Evolutionary conservation across 2,888 invertebrate species (phyloP).

Genomic region (Eristalinus aeneus): DNA sequence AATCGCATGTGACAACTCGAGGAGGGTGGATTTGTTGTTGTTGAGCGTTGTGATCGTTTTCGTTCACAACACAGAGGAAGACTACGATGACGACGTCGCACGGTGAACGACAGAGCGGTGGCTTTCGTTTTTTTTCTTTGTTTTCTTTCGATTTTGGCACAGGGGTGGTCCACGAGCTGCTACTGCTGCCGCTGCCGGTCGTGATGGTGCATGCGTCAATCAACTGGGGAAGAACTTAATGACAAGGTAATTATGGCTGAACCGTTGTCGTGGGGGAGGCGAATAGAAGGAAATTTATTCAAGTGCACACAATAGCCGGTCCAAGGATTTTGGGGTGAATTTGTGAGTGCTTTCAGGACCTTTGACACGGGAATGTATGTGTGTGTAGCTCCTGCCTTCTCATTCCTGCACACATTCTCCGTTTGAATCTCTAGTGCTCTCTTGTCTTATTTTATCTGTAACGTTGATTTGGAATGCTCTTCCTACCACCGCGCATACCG

Average conservation of each 20-base stretch:
- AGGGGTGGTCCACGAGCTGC: not conserved
- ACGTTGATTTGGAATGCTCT: constrained; percentile 65
- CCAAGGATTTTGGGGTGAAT: constrained; percentile 23
- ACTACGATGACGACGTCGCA: not conserved
- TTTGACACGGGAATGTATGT: constrained; percentile 13
- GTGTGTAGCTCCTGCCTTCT: not conserved
- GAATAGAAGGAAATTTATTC: constrained; percentile 46
- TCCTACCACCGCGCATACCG: not conserved
- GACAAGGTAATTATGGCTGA: constrained; percentile 67
- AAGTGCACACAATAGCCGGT: constrained; percentile 59
- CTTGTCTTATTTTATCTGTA: constrained; percentile 68
- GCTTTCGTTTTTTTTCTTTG: constrained; percentile 18
- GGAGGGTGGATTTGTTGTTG: constrained; percentile 61
- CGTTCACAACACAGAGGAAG: not conserved
- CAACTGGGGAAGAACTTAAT: constrained; percentile 64
- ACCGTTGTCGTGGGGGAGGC: not conserved
- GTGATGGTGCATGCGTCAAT: constrained; percentile 69
- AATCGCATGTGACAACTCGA: constrained; percentile 66
- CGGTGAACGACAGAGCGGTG: constrained; percentile 5
- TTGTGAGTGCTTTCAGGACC: constrained; percentile 28
- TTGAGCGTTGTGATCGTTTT: constrained; percentile 44
- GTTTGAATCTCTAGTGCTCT: constrained; percentile 43
- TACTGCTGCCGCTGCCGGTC: constrained; percentile 4
- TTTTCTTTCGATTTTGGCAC: constrained; percentile 20
- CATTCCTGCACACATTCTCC: not conserved